These are phyloP conservation scores for Peromyscus attwateri DNA, from an alignment of 2,797 vertebrate genomes.

Conservation along the genomic window DNA sequence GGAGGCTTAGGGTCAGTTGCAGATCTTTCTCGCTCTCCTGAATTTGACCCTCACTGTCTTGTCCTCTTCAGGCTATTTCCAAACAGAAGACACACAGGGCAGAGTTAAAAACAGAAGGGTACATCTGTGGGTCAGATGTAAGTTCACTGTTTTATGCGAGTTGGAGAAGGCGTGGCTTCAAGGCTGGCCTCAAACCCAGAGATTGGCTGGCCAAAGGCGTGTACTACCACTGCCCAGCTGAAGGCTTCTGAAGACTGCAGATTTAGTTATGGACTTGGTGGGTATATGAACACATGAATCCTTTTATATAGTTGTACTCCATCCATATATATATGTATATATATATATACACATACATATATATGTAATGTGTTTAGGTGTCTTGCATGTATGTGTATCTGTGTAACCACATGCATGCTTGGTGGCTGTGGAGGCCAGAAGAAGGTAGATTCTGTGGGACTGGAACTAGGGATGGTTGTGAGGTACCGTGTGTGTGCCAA, in stretches of 20 bases:
- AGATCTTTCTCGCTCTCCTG: conserved; percentile 4
- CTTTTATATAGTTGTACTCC: neutral
- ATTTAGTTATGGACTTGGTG: neutral
- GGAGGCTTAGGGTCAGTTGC: neutral
- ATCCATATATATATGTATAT: too few relatives aligned
- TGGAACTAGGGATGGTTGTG: too few relatives aligned
- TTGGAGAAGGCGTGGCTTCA: neutral
- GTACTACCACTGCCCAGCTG: neutral
- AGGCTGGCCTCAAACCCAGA: neutral
- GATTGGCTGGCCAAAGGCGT: neutral
- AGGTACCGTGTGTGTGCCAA: neutral
- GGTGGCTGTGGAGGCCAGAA: neutral
- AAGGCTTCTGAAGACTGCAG: neutral
- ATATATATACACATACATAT: too few relatives aligned
- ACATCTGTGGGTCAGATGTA: neutral
- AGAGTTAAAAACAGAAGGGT: neutral
- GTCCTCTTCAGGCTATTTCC: neutral
- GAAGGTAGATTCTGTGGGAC: neutral
- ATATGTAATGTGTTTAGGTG: too few relatives aligned
- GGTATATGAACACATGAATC: neutral
- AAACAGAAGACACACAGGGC: neutral
- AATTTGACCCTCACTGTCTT: neutral
- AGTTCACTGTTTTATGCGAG: neutral
- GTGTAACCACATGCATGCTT: too few relatives aligned
- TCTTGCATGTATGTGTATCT: neutral